Evolutionary conservation across 1,140 invertebrate genomes (phyloP).

Genomic region (Meloidogyne floridensis): DNA sequence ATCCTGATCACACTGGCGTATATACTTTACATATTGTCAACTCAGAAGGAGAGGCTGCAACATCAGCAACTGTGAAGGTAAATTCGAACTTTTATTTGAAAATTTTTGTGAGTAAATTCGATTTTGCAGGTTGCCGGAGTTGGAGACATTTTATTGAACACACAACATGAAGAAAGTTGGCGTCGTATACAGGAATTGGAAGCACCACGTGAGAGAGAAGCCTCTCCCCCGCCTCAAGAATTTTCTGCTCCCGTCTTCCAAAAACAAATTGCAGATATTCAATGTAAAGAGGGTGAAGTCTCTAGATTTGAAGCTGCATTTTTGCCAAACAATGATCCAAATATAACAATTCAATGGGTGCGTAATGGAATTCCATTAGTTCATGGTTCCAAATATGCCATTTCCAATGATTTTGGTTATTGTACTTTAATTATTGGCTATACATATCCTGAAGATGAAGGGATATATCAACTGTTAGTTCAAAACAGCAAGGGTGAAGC

Average conservation of each 20-base stretch:
- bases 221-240: slow-evolving; percentile 54
- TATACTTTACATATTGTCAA: slow-evolving; percentile 65
- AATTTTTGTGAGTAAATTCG: neutral
- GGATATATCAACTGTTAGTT: slow-evolving; percentile 89
- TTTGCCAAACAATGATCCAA: slow-evolving; percentile 84
- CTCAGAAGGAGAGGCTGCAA: slow-evolving; percentile 68
- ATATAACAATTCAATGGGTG: slow-evolving; percentile 95
- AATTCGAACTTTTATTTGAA: neutral
- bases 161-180: slow-evolving; percentile 63
- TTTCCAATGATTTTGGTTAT: slow-evolving; percentile 81
- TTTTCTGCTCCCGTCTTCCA: slow-evolving; percentile 57
- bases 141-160: slow-evolving; percentile 60
- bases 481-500: slow-evolving; percentile 87
- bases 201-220: slow-evolving; percentile 54
- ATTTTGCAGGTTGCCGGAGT: slow-evolving; percentile 71
- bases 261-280: slow-evolving; percentile 58
- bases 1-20: slow-evolving; percentile 61
- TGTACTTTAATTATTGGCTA: slow-evolving; percentile 90
- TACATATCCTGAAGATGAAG: slow-evolving; percentile 85
- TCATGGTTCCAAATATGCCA: slow-evolving; percentile 62
- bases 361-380: slow-evolving; percentile 81
- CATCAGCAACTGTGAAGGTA: slow-evolving; percentile 74
- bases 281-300: slow-evolving; percentile 61
- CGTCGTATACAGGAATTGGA: slow-evolving; percentile 59
- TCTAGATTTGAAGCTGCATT: slow-evolving; percentile 55